Evolutionary conservation across 2,113 vertebrate species (phyloP), one percentile per base, ranked within the genome.

Genomic region (Nanorana parkeri): DNA sequence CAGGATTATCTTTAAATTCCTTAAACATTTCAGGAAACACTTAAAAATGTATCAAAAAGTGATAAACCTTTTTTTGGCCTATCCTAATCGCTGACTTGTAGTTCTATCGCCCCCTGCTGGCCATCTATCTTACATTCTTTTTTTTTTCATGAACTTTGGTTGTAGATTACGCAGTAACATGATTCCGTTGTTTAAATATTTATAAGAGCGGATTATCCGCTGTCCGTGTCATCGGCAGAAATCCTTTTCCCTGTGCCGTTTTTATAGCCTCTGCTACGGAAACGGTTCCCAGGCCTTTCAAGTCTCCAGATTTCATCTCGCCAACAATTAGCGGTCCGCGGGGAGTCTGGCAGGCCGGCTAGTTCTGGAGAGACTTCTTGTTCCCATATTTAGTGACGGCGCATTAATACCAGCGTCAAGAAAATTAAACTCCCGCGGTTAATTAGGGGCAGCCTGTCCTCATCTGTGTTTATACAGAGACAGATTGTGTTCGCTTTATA

Each of bases 231-330:
- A 7, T 3, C 52, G 60, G 26, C 60, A 77, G 54, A 28, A 75
- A 60, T 29, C 55, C 29, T 20, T 1, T 36, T 29, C 20, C 36
- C 29, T 17, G 58, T 17, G 15, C 54, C 13, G 19, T 71, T 47
- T 51, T 47, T 10, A 17, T 24, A 24, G 41, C 68, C 58, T 78
- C 51, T 54, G 10, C 24, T 5, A 78, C 54, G 51, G 24, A 17
- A 51, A 36, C 36, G 4, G 64, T 64, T 81, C 79, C 79, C 79
- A 80, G 55, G 58, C 56, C 54, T 26, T 24, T 51, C n/a, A 23
- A 21, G 36, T 21, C 15, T 2, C 41, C 6, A 54, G 32, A 20
- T 28, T 28, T 74, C 11, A 41, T 75, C 61, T 55, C 26, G 2
- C 7, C 41, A 47, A 47, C 41, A 47, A 47, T 47, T 47, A 47